A percentile compares a stretch with the other conserved stretches of the same genome.
phyloP scores from a whole-genome alignment of 2,113 vertebrate genomes.

The Melanostigma gelatinosum region DNA sequence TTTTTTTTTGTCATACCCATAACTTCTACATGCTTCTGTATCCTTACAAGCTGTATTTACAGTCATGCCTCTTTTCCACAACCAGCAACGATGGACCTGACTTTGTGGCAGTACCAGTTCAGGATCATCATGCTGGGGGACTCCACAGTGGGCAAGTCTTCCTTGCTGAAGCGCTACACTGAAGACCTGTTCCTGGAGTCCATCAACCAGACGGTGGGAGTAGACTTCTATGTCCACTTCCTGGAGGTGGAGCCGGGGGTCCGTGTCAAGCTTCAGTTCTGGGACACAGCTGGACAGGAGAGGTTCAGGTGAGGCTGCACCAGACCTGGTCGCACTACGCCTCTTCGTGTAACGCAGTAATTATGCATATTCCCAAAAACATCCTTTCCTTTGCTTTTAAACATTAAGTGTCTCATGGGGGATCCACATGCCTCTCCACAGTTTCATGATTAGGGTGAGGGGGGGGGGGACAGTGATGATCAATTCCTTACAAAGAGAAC shows the following conservation, averaged over 20 bases:
- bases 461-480: constrained; percentile 14
- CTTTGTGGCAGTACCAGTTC: constrained; percentile 90
- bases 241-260: constrained; percentile 86
- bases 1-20: background rate
- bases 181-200: constrained; percentile 85
- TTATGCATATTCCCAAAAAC: background rate
- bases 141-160: constrained; percentile 90
- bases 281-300: constrained; percentile 92
- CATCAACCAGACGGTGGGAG: constrained; percentile 86
- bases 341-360: background rate
- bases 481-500: constrained; percentile 19
- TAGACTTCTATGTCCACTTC: constrained; percentile 89
- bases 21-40: background rate
- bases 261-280: constrained; percentile 90
- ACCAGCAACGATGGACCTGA: constrained; percentile 80
- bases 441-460: constrained; percentile 18
- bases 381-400: constrained; percentile 14
- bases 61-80: background rate
- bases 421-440: background rate
- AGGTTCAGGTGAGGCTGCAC: constrained; percentile 85
- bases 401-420: constrained; percentile 22
- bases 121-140: constrained; percentile 90
- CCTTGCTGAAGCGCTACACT: constrained; percentile 85
- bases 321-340: background rate
- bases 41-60: background rate